phyloP scores from a whole-genome alignment of 2,113 vertebrate species.

The Argyrosomus japonicus region DNA sequence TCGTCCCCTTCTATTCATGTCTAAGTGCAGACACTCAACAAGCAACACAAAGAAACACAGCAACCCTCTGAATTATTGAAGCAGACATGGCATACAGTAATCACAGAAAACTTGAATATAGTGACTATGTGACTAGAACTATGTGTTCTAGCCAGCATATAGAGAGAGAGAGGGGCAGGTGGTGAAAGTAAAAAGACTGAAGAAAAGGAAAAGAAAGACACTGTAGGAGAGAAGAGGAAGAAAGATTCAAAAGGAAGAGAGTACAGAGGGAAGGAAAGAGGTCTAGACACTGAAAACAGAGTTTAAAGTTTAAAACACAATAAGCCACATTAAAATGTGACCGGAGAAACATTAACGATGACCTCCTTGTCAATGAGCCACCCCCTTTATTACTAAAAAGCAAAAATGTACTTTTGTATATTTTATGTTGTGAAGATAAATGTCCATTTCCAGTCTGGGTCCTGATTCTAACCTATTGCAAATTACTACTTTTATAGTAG shows the following conservation, averaged over 20 bases:
- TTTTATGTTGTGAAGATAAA: not conserved
- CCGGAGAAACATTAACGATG: not conserved
- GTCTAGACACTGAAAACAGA: not conserved
- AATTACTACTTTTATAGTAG: not conserved
- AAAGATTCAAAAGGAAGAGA: not conserved
- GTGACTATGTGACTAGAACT: constrained; percentile 21
- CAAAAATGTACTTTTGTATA: not conserved
- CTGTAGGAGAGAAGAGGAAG: not conserved
- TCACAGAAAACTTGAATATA: constrained; percentile 32
- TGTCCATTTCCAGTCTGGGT: not conserved
- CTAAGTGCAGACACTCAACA: constrained; percentile 1
- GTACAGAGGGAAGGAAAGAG: not conserved
- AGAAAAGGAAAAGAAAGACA: not conserved
- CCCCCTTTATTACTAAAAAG: not conserved
- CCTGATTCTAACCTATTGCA: not conserved
- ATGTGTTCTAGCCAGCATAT: constrained; percentile 26
- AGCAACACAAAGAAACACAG: constrained; percentile 29
- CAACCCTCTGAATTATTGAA: constrained; percentile 55
- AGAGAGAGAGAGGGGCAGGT: not conserved
- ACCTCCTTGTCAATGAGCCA: not conserved
- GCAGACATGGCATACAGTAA: constrained; percentile 20
- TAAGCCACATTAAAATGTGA: not conserved
- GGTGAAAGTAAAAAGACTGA: constrained; percentile 12
- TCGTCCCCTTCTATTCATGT: not conserved
- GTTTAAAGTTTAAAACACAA: not conserved